Base-by-base conservation (phyloP, 1,140 invertebrate species). In the Cephus cinctus region DNA sequence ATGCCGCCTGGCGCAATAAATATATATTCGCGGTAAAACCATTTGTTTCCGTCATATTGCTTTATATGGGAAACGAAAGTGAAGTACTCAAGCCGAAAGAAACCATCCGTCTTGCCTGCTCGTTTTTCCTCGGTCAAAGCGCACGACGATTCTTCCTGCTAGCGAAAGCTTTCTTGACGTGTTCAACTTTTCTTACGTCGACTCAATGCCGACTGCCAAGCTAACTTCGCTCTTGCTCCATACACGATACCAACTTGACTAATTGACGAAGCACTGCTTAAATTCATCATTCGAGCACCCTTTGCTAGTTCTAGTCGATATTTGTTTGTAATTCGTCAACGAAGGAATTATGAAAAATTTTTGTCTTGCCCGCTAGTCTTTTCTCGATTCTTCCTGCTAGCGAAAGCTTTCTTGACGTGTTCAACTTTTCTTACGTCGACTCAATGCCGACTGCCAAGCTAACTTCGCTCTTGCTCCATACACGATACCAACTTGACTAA, bases 11-110 rank as follows among this genome's bases (percentile, higher is more conserved):
- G 25, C 25, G n/a, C 25, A 67, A 67, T 65, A 69, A 69, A 67
- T 68, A 65, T 56, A 64, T 59, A 61, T 61, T 57, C 56, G 21
- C n/a, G 41, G 48, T 47, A 57, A 59, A 45, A 66, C 56, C 66
- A 66, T 70, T 70, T 70, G 63, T 70, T 69, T 69, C 41, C n/a
- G 54, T 47, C 35, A 55, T 54, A 61, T 66, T 57, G 63, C 65
- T 65, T 63, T 60, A n/a, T n/a, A 56, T 54, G 56, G 50, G 52
- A 47, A 35, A n/a, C n/a, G n/a, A n/a, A n/a, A n/a, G n/a, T n/a
- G 22, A 22, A 45, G 34, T 34, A 34, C 31, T 39, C 19, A 38
- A 30, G n/a, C 20, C 45, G 52, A 63, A 52, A 49, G 52, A 47
- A 51, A 61, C 56, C 56, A 69, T 69, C 53, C 55, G 58, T 67